Evolutionary conservation across 2,888 invertebrate species (phyloP), one percentile per base, ranked within the genome.

Genomic region (Lepetodrilus schrolli): DNA sequence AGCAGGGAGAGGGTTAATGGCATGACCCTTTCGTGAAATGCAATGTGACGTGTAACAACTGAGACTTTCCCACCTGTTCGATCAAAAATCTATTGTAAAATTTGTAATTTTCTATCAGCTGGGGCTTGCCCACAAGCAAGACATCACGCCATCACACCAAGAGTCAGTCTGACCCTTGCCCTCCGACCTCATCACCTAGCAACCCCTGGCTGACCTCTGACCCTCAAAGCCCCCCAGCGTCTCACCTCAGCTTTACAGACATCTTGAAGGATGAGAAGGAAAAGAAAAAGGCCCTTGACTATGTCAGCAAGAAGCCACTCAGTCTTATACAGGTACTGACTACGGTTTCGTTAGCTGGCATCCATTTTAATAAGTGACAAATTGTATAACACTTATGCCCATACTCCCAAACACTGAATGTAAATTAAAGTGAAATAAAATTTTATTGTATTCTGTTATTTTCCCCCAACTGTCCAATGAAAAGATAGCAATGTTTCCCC

Each of bases 181-280:
- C 43, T 13, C 23, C 47, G 23, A 79, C 81, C 7, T 68, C 74
- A 37, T 76, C 79, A 7, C 74, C 71, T n/a, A 82, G 80, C 7
- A 84, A 83, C 68, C 82, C 82, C 49, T 85, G 84, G 86, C 36
- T 65, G 47, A 66, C 51, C 13, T 37, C 37, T 37, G 36, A 68
- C 4, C 74, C 78, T 21, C 73, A 75, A 37, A 80, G 78, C 38
- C 82, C 82, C 1, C 68, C 79, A 13, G 65, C 77, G 0, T 70
- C 76, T 20, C 48, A 81, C 1, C 73, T 82, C 65, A 89, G 83
- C 66, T 91, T 92, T 76, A 83, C 93, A 77, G 90, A 93, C 78
- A 95, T 96, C 78, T 91, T 95, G 70, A 93, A 93, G 13, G 94
- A 94, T 82, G 95, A 96, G 89, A 93, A 92, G 82, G 93, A 94